Percentiles rank a stretch among this genome's conserved stretches.
Evolutionary conservation across 2,888 invertebrate genomes (phyloP).

Genomic region (Galerucella pusilla): DNA sequence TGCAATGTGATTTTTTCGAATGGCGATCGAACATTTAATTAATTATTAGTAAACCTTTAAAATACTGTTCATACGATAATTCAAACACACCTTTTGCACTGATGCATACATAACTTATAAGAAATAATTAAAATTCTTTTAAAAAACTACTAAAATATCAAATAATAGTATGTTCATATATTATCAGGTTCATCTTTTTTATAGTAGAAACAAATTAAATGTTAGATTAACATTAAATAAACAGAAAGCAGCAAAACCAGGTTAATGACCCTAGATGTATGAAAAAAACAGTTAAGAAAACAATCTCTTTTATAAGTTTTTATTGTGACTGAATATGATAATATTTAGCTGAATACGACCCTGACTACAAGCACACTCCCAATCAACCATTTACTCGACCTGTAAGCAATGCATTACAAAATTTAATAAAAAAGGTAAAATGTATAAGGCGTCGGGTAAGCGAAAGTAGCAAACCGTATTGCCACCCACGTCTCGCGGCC

Average conservation of each 20-base stretch:
- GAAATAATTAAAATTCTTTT: not conserved
- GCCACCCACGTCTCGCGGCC: conserved; percentile 31
- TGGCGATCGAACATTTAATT: not conserved
- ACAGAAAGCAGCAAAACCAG: not conserved
- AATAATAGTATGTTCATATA: no score
- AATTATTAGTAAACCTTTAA: not conserved
- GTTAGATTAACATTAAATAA: not conserved
- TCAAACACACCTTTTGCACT: not conserved
- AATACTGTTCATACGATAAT: not conserved
- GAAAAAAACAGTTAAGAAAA: not conserved
- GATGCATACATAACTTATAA: not conserved
- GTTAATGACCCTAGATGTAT: not conserved
- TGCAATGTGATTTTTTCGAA: conserved; percentile 45
- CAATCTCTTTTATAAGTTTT: not conserved
- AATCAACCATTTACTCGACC: conserved; percentile 21
- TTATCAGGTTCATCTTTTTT: not conserved
- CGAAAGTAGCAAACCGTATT: conserved; percentile 23
- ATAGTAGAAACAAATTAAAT: no score
- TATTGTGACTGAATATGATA: not conserved
- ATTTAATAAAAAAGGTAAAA: not conserved
- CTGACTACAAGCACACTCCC: conserved; percentile 18
- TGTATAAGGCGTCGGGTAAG: conserved; percentile 5
- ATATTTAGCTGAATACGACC: conserved; percentile 5
- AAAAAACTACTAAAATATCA: no score
- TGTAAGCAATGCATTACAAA: conserved; percentile 13